Evolutionary conservation across 2,113 vertebrate species (phyloP).

Genomic region (Cololabis saira): DNA sequence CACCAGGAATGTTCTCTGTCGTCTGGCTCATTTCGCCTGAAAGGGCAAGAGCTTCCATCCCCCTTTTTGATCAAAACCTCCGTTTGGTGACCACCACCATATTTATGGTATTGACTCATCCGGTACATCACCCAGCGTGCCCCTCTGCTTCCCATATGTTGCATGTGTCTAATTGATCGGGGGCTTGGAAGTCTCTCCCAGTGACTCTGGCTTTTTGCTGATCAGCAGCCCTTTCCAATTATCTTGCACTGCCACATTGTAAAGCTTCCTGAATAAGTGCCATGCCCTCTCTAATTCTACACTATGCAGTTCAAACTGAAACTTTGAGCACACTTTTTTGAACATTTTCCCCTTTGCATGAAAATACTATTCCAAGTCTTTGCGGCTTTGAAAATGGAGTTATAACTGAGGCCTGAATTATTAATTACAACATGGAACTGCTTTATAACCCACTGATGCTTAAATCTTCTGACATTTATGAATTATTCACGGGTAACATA

Average conservation of each 20-base stretch:
- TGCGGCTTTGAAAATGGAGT: constrained; percentile 23
- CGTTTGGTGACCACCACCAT: constrained; percentile 16
- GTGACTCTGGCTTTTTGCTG: constrained; percentile 45
- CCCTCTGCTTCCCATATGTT: constrained; percentile 6
- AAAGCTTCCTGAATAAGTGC: constrained; percentile 61
- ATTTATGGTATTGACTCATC: constrained; percentile 28
- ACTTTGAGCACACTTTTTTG: constrained; percentile 17
- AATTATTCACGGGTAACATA: constrained; percentile 10
- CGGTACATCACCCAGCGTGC: constrained; percentile 30
- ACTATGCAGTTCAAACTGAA: constrained; percentile 34
- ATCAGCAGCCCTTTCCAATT: constrained; percentile 66
- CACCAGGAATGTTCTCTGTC: constrained; percentile 60
- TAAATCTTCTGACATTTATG: constrained; percentile 18
- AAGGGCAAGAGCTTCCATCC: constrained; percentile 10
- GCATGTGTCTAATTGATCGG: constrained; percentile 15
- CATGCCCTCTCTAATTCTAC: constrained; percentile 25
- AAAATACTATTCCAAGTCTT: constrained; percentile 36
- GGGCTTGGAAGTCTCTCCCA: constrained; percentile 4
- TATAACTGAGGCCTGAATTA: constrained; percentile 9
- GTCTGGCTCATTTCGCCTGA: constrained; percentile 34
- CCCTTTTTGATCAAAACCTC: not conserved
- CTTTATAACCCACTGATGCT: constrained; percentile 12
- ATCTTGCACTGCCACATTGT: constrained; percentile 56
- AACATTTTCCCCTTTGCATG: constrained; percentile 49
- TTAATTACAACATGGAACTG: constrained; percentile 14